Evolutionary conservation across 2,113 vertebrate genomes (phyloP).

Genomic region (Rafetus swinhoei): DNA sequence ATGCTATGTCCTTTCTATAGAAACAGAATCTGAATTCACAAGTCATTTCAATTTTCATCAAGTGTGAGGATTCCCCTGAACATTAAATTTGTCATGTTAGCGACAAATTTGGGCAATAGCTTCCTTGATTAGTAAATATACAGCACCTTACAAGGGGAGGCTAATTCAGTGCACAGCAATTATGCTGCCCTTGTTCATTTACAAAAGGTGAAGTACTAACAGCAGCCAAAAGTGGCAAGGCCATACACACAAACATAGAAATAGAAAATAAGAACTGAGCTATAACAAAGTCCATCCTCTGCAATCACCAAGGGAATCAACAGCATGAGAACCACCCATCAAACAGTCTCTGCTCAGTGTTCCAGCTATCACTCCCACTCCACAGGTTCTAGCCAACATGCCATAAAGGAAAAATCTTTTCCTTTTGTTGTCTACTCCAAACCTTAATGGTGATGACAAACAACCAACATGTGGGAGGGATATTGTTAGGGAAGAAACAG

Average conservation of each 20-base stretch:
- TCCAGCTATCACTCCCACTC: not conserved
- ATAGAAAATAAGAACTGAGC: not conserved
- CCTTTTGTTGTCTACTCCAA: not conserved
- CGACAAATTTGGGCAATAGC: not conserved
- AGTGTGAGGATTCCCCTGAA: constrained; percentile 26
- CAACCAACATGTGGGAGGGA: not conserved
- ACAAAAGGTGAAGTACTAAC: not conserved
- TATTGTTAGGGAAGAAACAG: not conserved
- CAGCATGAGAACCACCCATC: not conserved
- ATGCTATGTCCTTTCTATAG: not conserved
- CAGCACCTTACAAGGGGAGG: not conserved
- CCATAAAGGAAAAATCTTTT: not conserved
- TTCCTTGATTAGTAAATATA: not conserved
- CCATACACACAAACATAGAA: not conserved
- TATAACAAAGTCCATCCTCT: not conserved
- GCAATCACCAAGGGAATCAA: not conserved
- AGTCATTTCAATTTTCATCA: not conserved
- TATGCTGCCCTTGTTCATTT: not conserved
- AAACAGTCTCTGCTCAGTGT: not conserved
- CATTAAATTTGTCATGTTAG: constrained; percentile 20
- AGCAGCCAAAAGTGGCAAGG: not conserved
- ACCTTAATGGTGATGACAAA: not conserved
- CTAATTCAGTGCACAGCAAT: not conserved
- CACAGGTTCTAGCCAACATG: not conserved
- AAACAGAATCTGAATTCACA: not conserved